phyloP scores from a whole-genome alignment of 2,113 vertebrate species.

The Mesoclemmys tuberculata region DNA sequence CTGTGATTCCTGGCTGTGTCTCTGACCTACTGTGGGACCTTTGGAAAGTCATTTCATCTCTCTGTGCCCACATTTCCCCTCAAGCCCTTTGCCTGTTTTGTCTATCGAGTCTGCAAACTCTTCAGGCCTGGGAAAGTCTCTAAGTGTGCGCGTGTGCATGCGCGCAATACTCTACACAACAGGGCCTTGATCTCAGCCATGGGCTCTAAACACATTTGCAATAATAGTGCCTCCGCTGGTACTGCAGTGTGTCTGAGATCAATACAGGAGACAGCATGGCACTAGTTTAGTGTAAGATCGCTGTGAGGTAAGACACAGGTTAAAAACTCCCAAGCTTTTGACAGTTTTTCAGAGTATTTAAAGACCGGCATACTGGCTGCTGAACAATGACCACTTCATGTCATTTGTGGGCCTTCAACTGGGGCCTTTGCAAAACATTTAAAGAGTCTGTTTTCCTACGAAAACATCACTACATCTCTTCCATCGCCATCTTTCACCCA shows the following conservation, averaged over 20 bases:
- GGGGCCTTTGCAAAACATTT: background rate
- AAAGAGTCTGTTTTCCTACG: background rate
- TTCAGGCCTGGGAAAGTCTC: background rate
- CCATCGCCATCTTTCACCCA: background rate
- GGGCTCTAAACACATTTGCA: background rate
- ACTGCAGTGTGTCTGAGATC: background rate
- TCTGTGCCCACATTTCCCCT: background rate
- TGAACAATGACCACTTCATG: background rate
- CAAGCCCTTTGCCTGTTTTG: background rate
- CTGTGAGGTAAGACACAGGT: background rate
- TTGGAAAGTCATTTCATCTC: background rate
- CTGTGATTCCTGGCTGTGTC: background rate
- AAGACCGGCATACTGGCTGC: background rate
- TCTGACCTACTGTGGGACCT: background rate
- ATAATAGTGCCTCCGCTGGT: background rate
- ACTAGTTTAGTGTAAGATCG: background rate
- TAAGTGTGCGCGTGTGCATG: too few species aligned
- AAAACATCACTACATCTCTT: background rate
- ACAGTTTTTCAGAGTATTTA: conserved; percentile 20
- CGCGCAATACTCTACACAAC: background rate
- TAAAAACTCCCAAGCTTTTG: background rate
- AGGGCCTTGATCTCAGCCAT: background rate
- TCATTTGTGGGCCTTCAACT: background rate
- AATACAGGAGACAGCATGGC: background rate
- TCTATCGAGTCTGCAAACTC: background rate